Base-by-base conservation (phyloP, 2,797 vertebrate species). In the Rhinella marina region DNA sequence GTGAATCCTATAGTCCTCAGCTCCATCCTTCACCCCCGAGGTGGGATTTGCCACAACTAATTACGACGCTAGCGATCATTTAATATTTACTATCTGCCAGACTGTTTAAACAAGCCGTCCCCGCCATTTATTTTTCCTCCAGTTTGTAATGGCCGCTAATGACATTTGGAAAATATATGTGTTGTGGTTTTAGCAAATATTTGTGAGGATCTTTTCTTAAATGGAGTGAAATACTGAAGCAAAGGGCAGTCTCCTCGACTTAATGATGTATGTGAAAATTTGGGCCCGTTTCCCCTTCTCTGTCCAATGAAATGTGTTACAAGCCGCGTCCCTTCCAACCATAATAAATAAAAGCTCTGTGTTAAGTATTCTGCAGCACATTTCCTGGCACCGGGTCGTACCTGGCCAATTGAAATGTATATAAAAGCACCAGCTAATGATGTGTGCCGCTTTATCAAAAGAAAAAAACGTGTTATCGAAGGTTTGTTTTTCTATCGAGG, bases 341-440 rank as follows among this genome's bases (percentile, higher is more conserved):
- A 84, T 84, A 89, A 89, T 79, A 89, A 89, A 89, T 84, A 73
- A 79, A 86, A 70, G 32, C 85, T 62, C 27, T 68, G 85, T 61
- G 85, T 61, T 89, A 84, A 84, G 88, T 84, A 89, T 89, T 61
- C 76, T 25, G 32, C 61, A 54, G 77, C 75, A 73, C 81, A 77
- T 76, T 72, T 87, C 68, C 78, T 84, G 73, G 88, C 84, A 86
- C 57, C 54, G 16, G n/a, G 29, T 17, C 8, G 10, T 32, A 59
- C 79, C 77, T 86, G 88, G 79, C 78, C 86, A 83, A 59, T 48
- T 29, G 66, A 61, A 66, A 61, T 72, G 19, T 75, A 84, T 77
- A 84, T 66, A 50, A 61, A 85, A 50, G 73, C 41, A 50, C n/a
- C 29, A 75, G 61, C 21, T 76, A 85, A 66, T 85, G 75, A 77